These are phyloP conservation scores for Oxytorus armatus DNA, from an alignment of 2,888 invertebrate species.

Conservation along the genomic window DNA sequence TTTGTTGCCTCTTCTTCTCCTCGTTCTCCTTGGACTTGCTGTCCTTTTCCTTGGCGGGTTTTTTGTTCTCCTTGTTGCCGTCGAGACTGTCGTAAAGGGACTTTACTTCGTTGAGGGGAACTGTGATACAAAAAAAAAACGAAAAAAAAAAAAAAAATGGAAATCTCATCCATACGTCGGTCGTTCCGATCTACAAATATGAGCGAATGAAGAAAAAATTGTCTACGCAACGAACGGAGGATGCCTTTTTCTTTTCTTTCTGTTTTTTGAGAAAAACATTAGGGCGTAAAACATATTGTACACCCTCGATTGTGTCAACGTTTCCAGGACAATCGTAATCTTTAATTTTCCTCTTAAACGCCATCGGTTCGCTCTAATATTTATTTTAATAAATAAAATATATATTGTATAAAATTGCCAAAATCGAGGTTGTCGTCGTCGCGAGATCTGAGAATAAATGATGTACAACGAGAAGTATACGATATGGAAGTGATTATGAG, in stretches of 20 bases:
- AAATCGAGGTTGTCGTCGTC: conserved; percentile 8
- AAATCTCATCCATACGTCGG: conserved; percentile 8
- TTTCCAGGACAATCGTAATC: no score
- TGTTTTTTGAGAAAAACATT: no score
- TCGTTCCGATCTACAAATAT: neutral
- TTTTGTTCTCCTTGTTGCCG: conserved; percentile 87
- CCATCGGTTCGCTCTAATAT: no score
- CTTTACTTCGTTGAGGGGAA: conserved; percentile 89
- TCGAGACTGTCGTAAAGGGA: conserved; percentile 88
- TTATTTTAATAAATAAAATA: neutral
- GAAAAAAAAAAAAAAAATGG: conserved; percentile 1
- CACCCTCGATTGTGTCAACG: no score
- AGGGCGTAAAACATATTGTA: no score
- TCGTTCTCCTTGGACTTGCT: conserved; percentile 84
- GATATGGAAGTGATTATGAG: neutral
- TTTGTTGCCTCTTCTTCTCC: conserved; percentile 85
- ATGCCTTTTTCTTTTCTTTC: no score
- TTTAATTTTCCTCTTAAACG: no score
- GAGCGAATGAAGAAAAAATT: neutral
- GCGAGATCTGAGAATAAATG: neutral
- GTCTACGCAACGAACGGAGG: no score
- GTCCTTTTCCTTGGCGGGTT: conserved; percentile 82
- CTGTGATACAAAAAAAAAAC: conserved; percentile 83
- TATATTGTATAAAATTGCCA: conserved; percentile 3
- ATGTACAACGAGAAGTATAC: no score